These are phyloP conservation scores for Mandrillus leucophaeus DNA, from an alignment of 2,113 vertebrate species.

Conservation along the genomic window DNA sequence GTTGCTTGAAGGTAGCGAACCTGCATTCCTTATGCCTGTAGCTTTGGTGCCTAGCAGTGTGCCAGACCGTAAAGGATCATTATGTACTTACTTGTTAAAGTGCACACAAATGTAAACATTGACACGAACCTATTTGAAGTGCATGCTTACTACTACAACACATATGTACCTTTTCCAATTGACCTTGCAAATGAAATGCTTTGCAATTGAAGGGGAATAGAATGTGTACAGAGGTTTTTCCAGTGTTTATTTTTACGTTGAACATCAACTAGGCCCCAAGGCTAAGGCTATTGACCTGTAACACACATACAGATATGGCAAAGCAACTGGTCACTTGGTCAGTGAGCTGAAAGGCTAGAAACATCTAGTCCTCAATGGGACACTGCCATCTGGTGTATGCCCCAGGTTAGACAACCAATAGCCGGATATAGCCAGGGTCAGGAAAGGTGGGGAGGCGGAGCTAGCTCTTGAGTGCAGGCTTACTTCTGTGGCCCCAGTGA, in stretches of 20 bases:
- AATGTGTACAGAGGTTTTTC: conserved; percentile 41
- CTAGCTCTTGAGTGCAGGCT: not conserved
- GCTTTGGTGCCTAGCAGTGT: not conserved
- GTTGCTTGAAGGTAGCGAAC: not conserved
- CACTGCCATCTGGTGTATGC: conserved; percentile 81
- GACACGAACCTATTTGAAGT: conserved; percentile 22
- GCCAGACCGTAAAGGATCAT: not conserved
- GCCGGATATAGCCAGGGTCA: not conserved
- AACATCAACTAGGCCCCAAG: conserved; percentile 71
- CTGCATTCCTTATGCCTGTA: accelerated
- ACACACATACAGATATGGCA: conserved; percentile 31
- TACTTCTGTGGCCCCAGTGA: not conserved
- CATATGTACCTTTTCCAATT: conserved; percentile 47
- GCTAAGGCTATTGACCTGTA: conserved; percentile 73
- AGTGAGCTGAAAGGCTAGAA: conserved; percentile 28
- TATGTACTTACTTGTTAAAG: not conserved
- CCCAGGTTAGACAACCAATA: conserved; percentile 41
- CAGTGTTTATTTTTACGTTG: conserved; percentile 74
- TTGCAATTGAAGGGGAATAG: conserved; percentile 45
- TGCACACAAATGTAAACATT: conserved; percentile 30
- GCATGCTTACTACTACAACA: conserved; percentile 17
- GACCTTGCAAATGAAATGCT: conserved; percentile 64
- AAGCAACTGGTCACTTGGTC: conserved; percentile 66
- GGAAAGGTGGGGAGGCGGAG: not conserved
- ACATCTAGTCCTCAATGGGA: conserved; percentile 60